Base-by-base conservation (phyloP, 2,888 invertebrate species). In the Syrphus vitripennis region DNA sequence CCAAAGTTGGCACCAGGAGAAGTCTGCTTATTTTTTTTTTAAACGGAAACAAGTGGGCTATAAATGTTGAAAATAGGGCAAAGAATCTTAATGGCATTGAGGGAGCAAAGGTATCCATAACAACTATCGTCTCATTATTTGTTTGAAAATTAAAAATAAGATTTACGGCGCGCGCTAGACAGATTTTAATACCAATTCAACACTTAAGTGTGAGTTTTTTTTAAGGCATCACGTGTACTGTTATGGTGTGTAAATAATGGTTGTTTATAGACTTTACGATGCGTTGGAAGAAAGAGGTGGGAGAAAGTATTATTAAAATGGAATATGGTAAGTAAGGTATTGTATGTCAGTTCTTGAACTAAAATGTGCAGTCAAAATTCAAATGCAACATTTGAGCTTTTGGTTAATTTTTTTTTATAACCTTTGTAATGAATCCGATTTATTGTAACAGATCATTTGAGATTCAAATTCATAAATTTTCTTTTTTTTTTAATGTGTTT, bases 61-160 rank as follows among this genome's bases (percentile, higher is more conserved):
- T 71, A 71, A 55, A 77, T 82, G 57, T 57, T 37, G 16, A 42
- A 77, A 77, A 50, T 37, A 65, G 63, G 70, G 45, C 71, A 71
- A 65, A 12, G 16, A 42, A 59, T 40, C 40, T 74, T 37, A 57
- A 67, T 14, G 34, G 24, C 67, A 50, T 67, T 31, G 50, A 67
- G 34, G 42, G 40, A 53, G 10, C 37, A 10, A 24, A 57, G 57
- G 42, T 50, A 69, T 40, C 40, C n/a, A 42, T 29, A 42, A 29
- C 37, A 48, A 65, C 29, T 55, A 29, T 9, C 19, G 34, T 45
- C 42, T 63, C 19, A 21, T 24, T 59, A 34, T 59, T 72, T 63
- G 48, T 48, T 65, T 67, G n/a, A 67, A 24, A 67, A 67, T 34
- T 67, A 24, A 67, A 67, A 45, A 67, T 10, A 48, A 48, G 65